Conservation (phyloP, 2,113 vertebrate genomes). For the Hypomesus transpacificus region DNA sequence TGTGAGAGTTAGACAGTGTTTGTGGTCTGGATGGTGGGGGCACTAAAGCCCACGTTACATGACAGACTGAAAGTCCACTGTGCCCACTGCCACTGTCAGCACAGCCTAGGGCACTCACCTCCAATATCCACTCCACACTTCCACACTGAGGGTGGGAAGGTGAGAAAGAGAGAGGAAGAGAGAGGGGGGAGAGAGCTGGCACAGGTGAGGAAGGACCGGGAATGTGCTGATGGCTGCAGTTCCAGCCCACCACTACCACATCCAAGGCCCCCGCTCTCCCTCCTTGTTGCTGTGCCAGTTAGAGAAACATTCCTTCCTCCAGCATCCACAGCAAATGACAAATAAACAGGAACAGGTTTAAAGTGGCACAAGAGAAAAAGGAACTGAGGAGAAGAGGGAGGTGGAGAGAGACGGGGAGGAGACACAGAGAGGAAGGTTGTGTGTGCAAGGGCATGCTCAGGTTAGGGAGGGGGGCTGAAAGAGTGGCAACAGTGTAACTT, state of each 20-base stretch:
- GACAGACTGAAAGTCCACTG: not conserved
- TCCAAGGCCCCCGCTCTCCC: no score
- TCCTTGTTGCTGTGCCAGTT: no score
- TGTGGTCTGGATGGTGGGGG: not conserved
- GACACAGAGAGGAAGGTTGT: constrained; percentile 66
- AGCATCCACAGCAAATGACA: not conserved
- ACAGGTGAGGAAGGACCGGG: not conserved
- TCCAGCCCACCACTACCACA: no score
- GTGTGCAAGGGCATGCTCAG: not conserved
- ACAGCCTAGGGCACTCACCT: not conserved
- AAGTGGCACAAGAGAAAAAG: constrained; percentile 1
- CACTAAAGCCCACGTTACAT: not conserved
- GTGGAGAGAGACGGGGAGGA: constrained; percentile 56
- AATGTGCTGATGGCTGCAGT: no score
- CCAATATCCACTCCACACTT: not conserved
- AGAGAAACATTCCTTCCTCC: no score
- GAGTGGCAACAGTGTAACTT: constrained; percentile 67
- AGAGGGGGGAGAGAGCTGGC: not conserved
- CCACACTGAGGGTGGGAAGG: not conserved
- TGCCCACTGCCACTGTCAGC: not conserved
- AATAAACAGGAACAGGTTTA: constrained; percentile 1
- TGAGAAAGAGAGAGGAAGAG: constrained; percentile 1
- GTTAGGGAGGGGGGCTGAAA: constrained; percentile 46
- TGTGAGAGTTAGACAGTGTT: not conserved
- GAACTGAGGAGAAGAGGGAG: constrained; percentile 4